Conservation (phyloP, 1,140 invertebrate genomes). For the Scaptodrosophila lebanonensis region DNA sequence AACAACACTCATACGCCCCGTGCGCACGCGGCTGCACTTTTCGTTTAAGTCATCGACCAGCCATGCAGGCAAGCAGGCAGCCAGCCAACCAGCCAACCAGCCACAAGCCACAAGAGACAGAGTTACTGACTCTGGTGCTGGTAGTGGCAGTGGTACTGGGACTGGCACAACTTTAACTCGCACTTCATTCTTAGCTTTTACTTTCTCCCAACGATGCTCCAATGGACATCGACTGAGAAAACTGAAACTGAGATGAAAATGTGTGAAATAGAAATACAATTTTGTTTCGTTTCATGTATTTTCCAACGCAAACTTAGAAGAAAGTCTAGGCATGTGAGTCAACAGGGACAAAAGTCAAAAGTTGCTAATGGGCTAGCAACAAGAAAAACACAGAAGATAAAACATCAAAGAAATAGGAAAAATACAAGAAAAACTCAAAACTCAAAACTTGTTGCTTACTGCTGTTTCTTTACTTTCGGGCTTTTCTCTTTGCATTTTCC, state of each 20-base stretch:
- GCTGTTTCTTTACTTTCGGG: slow-evolving; percentile 33
- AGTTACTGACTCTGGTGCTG: too few relatives aligned
- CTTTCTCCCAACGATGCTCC: slow-evolving; percentile 73
- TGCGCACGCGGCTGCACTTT: slow-evolving; percentile 31
- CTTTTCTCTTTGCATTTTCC: slow-evolving; percentile 65
- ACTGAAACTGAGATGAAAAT: slow-evolving; percentile 23
- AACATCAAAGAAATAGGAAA: slow-evolving; percentile 30
- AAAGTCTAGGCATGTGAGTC: slow-evolving; percentile 36
- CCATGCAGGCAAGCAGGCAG: slow-evolving; percentile 1
- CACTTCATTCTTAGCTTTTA: slow-evolving; percentile 73
- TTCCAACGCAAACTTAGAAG: slow-evolving; percentile 60
- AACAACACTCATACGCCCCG: slow-evolving; percentile 66
- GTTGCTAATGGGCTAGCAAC: slow-evolving; percentile 62
- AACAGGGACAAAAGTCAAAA: slow-evolving; percentile 33
- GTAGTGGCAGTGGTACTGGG: too few relatives aligned
- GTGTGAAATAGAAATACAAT: slow-evolving; percentile 39
- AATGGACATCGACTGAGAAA: slow-evolving; percentile 49
- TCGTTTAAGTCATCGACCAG: slow-evolving; percentile 67
- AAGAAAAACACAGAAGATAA: too few relatives aligned
- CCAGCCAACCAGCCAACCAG: slow-evolving; percentile 3
- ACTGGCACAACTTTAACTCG: too few relatives aligned
- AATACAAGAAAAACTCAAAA: slow-evolving; percentile 50
- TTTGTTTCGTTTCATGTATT: slow-evolving; percentile 61
- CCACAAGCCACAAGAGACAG: slow-evolving; percentile 16
- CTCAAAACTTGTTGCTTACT: slow-evolving; percentile 38